Evolutionary conservation across 2,113 vertebrate species (phyloP).

Genomic region (Aegotheles bennettii): DNA sequence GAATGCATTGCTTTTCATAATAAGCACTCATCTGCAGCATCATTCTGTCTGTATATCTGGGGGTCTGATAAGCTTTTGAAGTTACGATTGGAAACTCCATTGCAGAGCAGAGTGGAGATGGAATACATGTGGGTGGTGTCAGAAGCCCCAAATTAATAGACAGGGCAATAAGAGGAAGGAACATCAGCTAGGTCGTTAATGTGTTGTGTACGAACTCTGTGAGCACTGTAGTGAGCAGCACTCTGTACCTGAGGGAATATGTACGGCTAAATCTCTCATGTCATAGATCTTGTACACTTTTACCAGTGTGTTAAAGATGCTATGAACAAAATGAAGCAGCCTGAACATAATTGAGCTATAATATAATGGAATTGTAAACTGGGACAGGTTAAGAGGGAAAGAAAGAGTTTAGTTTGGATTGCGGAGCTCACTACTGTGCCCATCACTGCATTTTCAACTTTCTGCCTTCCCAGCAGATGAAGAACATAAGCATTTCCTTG

Average conservation of each 20-base stretch:
- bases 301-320: not conserved
- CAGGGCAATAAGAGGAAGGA: not conserved
- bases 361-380: not conserved
- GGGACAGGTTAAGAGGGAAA: not conserved
- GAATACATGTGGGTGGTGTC: not conserved
- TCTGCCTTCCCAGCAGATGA: not conserved
- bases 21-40: not conserved
- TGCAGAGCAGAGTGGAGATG: not conserved
- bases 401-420: not conserved
- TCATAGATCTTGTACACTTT: not conserved
- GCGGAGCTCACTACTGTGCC: not conserved
- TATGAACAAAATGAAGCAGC: not conserved
- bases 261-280: not conserved
- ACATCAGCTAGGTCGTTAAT: not conserved
- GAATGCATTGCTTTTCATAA: not conserved
- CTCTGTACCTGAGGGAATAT: fast-evolving
- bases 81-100: not conserved
- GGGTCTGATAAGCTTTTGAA: not conserved
- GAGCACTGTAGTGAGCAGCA: not conserved
- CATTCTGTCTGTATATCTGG: not conserved
- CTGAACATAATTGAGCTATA: not conserved
- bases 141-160: not conserved
- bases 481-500: not conserved
- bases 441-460: not conserved
- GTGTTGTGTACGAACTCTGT: not conserved